Conservation (phyloP, 2,888 invertebrate species). For the Lamellibrachia satsuma region DNA sequence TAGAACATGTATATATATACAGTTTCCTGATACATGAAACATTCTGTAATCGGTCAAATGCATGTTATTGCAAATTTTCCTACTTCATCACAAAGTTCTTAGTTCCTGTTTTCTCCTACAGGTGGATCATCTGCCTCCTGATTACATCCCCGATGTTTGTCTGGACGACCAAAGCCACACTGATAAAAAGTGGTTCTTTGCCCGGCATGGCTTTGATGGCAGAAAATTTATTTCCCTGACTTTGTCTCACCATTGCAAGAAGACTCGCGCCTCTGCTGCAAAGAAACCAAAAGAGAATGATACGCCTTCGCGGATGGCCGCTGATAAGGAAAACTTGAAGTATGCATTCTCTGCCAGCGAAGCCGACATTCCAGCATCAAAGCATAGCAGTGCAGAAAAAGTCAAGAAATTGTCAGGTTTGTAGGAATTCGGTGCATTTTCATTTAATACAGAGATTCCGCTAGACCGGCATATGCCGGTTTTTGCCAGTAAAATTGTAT, state of each 20-base stretch:
- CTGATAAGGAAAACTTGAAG: neutral
- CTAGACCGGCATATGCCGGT: too few relatives aligned
- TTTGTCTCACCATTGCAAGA: neutral
- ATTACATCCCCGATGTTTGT: neutral
- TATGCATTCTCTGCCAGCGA: neutral
- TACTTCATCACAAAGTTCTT: neutral
- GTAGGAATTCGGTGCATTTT: neutral
- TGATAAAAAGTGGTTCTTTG: slow-evolving; percentile 20
- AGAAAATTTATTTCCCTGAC: neutral
- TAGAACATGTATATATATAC: too few relatives aligned
- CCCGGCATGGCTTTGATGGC: slow-evolving; percentile 25
- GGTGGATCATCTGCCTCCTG: neutral
- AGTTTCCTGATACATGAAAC: neutral
- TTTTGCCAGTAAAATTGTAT: too few relatives aligned
- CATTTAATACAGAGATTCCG: neutral
- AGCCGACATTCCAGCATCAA: neutral
- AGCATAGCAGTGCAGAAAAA: neutral
- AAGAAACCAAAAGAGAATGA: neutral
- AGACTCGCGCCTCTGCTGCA: neutral
- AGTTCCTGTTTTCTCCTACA: neutral
- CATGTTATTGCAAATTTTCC: neutral
- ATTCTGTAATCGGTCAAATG: neutral
- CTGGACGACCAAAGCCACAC: neutral
- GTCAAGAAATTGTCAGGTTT: neutral
- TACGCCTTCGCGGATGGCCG: neutral